Conservation (phyloP, 37 sponge, comb jelly and placozoan species). For the Chondrilla cf. caribensis region DNA sequence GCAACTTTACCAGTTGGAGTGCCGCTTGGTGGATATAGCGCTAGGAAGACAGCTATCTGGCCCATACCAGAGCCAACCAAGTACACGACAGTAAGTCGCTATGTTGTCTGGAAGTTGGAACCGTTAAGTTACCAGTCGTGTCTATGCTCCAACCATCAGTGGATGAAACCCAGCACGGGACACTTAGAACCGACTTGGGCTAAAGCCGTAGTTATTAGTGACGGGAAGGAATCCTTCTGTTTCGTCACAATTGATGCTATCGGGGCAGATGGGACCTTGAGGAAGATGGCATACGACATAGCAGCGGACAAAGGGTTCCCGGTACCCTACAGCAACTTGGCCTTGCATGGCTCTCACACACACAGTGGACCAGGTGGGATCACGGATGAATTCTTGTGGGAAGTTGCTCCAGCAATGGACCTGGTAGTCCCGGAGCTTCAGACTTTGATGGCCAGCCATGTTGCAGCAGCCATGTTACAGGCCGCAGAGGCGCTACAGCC, state of each 20-base stretch:
- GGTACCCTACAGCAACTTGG: conserved; percentile 21
- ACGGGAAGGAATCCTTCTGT: conserved; percentile 5
- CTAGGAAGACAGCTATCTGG: conserved; percentile 13
- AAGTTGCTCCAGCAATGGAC: conserved; percentile 39
- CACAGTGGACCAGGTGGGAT: conserved; percentile 47
- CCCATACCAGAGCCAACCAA: conserved; percentile 36
- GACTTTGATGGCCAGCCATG: not conserved
- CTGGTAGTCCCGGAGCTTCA: conserved; percentile 36
- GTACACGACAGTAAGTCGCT: conserved; percentile 34
- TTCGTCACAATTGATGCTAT: conserved; percentile 45
- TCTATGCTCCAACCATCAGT: not conserved
- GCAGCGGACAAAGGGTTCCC: conserved; percentile 22
- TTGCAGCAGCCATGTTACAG: conserved; percentile 34
- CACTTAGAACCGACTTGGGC: conserved; percentile 39
- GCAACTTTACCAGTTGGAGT: conserved; percentile 42
- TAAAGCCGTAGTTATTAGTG: conserved; percentile 30
- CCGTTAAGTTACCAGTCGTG: no score
- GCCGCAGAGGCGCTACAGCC: conserved; percentile 16
- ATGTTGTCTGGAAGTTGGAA: not conserved
- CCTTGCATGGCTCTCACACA: conserved; percentile 36
- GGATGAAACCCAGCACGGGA: conserved; percentile 40
- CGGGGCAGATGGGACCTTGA: conserved; percentile 38
- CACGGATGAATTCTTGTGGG: conserved; percentile 40
- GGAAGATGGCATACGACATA: conserved; percentile 32
- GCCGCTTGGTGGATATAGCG: conserved; percentile 36